Percentiles rank a stretch among this genome's conserved stretches.
Conservation (phyloP, 2,797 vertebrate genomes). For the Peromyscus melanophrys region DNA sequence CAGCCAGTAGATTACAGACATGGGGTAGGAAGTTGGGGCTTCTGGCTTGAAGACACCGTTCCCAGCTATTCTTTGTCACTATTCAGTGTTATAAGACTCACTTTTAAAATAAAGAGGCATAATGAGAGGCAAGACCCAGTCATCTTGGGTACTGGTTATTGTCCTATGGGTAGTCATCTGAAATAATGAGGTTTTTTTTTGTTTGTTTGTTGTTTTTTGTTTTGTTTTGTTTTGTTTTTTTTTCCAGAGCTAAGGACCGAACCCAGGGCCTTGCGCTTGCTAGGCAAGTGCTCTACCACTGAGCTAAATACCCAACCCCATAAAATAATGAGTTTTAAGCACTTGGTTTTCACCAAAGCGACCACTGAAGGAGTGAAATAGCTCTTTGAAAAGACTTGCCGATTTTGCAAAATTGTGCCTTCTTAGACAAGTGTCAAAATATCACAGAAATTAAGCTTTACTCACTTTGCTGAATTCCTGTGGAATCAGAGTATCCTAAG, state of each 20-base stretch:
- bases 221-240: no score
- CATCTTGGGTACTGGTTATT: neutral
- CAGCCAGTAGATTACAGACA: neutral
- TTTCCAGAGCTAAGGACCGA: no score
- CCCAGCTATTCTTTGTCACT: neutral
- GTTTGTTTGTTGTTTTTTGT: neutral
- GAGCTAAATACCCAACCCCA: no score
- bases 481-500: slow-evolving; percentile 60
- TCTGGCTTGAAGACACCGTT: slow-evolving; percentile 35
- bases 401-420: slow-evolving; percentile 27
- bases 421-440: slow-evolving; percentile 61
- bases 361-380: slow-evolving; percentile 20
- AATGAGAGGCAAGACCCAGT: neutral
- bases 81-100: slow-evolving; percentile 22
- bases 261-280: no score
- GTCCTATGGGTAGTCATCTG: neutral
- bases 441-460: neutral
- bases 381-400: neutral
- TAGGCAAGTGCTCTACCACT: no score
- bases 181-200: neutral
- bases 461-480: slow-evolving; percentile 32
- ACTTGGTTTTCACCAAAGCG: slow-evolving; percentile 52
- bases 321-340: neutral
- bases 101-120: neutral
- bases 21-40: slow-evolving; percentile 9